Evolutionary conservation across 2,797 vertebrate species (phyloP), one percentile per base, ranked within the genome.

Genomic region (Etheostoma nigrum): DNA sequence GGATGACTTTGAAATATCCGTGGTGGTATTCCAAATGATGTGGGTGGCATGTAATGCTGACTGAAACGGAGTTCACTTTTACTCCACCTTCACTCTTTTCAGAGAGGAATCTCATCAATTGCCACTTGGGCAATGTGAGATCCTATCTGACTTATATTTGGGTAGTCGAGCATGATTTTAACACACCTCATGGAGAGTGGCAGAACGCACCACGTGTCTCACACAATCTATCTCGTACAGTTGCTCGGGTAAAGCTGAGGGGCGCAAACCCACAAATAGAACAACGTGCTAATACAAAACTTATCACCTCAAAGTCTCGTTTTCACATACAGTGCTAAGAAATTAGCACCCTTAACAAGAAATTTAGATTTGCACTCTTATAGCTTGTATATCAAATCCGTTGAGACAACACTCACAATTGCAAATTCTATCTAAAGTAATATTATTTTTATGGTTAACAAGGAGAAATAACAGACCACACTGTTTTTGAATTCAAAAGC

Each of bases 141-240:
- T 87, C 62, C 61, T 82, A 48, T 84, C 71, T 16, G 57, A 60
- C 54, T 78, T 91, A 90, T 92, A 93, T 93, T 94, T 92, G 70
- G 15, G 90, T 79, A 88, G 87, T 86, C 91, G 92, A 88, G 90
- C 91, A 91, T 91, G 78, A 92, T 85, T 93, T 86, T 65, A 83
- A 86, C 90, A 67, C 77, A 40, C 73, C 87, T 87, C 62, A 48
- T 61, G 78, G 85, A 90, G 81, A 91, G 74, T 40, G 21, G 70
- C 64, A 70, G 59, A 85, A 84, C 67, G 45, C 76, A 51, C 84
- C 84, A 87, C 84, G 81, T 85, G 86, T 81, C 82, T 94, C 86
- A 79, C 89, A 87, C 80, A 52, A 68, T 84, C 74, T 59, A 59
- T 77, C 84, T 80, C 73, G 72, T 72, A 53, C 63, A 57, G 78